Evolutionary conservation across 2,888 invertebrate genomes (phyloP).

Genomic region (Steinernema hermaphroditum): DNA sequence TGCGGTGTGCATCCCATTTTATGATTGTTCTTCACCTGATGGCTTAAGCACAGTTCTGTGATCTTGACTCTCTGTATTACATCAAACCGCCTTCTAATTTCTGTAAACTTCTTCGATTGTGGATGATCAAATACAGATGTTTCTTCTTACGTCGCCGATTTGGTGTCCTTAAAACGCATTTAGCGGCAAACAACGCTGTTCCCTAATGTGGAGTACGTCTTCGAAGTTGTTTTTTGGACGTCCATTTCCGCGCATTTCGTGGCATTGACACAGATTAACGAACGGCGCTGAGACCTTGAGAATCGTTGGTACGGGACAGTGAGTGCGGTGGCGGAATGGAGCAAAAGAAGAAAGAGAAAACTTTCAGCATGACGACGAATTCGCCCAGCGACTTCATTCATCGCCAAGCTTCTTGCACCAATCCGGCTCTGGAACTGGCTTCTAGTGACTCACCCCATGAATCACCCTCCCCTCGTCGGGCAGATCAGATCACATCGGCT

Average conservation of each 20-base stretch:
- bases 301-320: neutral
- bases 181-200: neutral
- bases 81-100: neutral
- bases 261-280: slow-evolving; percentile 28
- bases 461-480: neutral
- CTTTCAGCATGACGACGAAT: neutral
- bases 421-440: slow-evolving; percentile 16
- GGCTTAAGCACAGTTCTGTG: slow-evolving; percentile 12
- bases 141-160: neutral
- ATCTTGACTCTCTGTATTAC: slow-evolving; percentile 1
- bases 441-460: neutral
- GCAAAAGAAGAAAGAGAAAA: neutral
- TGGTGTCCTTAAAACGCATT: neutral
- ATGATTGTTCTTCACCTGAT: neutral
- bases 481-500: neutral
- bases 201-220: neutral
- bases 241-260: slow-evolving; percentile 5
- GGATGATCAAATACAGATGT: neutral
- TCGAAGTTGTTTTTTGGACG: neutral
- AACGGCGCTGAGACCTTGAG: slow-evolving; percentile 23
- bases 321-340: neutral
- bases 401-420: neutral
- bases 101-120: slow-evolving; percentile 8
- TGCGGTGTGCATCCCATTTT: neutral
- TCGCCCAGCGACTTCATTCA: neutral